Conservation (phyloP, 2,888 invertebrate species). For the Podotricha telesiphe region DNA sequence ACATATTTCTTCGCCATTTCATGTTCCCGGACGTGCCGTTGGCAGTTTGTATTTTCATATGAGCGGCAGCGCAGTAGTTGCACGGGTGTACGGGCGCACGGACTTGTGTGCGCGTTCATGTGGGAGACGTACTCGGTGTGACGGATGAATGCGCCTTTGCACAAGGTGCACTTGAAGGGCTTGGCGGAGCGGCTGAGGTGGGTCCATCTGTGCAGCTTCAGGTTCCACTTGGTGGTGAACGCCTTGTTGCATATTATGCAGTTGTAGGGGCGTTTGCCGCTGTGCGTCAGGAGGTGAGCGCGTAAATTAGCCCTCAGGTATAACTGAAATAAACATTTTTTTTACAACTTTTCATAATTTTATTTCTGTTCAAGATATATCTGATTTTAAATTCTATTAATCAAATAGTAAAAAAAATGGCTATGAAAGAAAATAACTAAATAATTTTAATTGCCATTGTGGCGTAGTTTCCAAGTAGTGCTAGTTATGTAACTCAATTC, state of each 20-base stretch:
- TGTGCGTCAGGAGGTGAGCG: constrained; percentile 91
- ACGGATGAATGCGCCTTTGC: constrained; percentile 93
- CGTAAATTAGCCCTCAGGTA: constrained; percentile 91
- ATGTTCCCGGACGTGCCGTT: constrained; percentile 92
- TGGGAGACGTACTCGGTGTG: constrained; percentile 92
- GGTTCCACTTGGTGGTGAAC: constrained; percentile 95
- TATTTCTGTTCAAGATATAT: too few species aligned
- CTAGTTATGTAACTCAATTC: too few species aligned
- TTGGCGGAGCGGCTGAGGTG: constrained; percentile 92
- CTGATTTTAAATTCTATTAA: too few species aligned
- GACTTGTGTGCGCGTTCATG: constrained; percentile 93
- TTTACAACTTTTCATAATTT: not conserved
- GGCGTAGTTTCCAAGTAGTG: too few species aligned
- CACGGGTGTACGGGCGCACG: constrained; percentile 93
- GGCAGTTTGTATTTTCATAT: constrained; percentile 94
- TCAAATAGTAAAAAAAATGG: too few species aligned
- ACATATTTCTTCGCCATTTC: constrained; percentile 90
- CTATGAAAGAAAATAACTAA: too few species aligned
- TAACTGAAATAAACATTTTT: constrained; percentile 71
- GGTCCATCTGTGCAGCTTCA: constrained; percentile 94
- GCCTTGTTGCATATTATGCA: constrained; percentile 93
- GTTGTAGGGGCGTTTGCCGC: constrained; percentile 88
- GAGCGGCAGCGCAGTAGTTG: constrained; percentile 94
- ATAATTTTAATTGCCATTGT: too few species aligned
- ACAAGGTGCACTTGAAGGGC: constrained; percentile 92